A percentile compares a stretch with the other conserved stretches of the same genome.
Evolutionary conservation across 2,888 invertebrate genomes (phyloP).

Genomic region (Andrena camellia): DNA sequence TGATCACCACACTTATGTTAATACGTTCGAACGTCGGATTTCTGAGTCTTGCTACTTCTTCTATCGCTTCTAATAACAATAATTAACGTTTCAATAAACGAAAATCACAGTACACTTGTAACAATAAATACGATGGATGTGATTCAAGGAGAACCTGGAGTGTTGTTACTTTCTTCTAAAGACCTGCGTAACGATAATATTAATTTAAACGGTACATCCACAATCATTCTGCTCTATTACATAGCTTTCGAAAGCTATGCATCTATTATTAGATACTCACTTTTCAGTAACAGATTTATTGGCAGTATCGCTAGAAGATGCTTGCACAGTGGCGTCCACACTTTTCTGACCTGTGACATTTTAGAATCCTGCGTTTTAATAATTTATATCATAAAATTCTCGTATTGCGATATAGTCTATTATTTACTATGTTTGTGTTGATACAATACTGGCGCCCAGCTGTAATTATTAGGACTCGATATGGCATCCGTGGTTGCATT

Average conservation of each 20-base stretch:
- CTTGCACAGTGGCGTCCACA: slow-evolving; percentile 67
- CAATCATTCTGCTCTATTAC: background rate
- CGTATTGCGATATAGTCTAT: background rate
- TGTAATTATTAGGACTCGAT: slow-evolving; percentile 78
- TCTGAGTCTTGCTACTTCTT: slow-evolving; percentile 26
- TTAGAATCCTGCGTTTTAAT: slow-evolving; percentile 2
- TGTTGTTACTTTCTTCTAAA: slow-evolving; percentile 67
- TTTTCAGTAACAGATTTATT: slow-evolving; percentile 73
- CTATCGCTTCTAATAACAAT: slow-evolving; percentile 40
- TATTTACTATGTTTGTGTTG: slow-evolving; percentile 79
- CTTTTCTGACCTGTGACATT: slow-evolving; percentile 75
- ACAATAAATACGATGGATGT: slow-evolving; percentile 43
- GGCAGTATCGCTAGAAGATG: slow-evolving; percentile 68
- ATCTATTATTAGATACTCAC: slow-evolving; percentile 68
- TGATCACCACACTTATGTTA: slow-evolving; percentile 34
- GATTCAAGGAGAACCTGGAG: slow-evolving; percentile 62
- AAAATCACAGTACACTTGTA: slow-evolving; percentile 64
- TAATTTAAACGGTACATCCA: slow-evolving; percentile 12
- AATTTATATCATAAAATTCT: background rate
- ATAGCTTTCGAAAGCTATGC: background rate
- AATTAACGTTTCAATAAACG: slow-evolving; percentile 43
- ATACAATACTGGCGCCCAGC: slow-evolving; percentile 81
- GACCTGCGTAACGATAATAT: slow-evolving; percentile 65
- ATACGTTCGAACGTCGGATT: slow-evolving; percentile 32
- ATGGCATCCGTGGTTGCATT: slow-evolving; percentile 68